Conservation (phyloP, 2,113 vertebrate genomes). For the Argyrosomus japonicus region DNA sequence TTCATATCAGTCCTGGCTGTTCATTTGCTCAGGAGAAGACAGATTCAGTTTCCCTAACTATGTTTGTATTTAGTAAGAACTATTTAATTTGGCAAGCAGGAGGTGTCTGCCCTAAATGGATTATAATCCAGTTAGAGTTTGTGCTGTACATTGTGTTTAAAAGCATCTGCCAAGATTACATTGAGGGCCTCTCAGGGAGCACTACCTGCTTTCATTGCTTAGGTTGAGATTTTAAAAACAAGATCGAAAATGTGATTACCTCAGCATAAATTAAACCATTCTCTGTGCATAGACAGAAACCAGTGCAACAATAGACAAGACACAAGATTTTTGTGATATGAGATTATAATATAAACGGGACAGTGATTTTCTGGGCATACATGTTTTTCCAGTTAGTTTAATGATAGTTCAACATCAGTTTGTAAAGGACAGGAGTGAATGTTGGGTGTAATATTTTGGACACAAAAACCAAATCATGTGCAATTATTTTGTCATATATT, state of each 20-base stretch:
- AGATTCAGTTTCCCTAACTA: slow-evolving; percentile 57
- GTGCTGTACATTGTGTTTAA: slow-evolving; percentile 28
- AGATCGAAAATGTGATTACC: not conserved
- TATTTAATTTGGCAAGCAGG: slow-evolving; percentile 53
- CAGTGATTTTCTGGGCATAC: not conserved
- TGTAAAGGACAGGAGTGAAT: not conserved
- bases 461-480: not conserved
- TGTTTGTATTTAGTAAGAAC: slow-evolving; percentile 57
- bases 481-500: not conserved
- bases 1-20: slow-evolving; percentile 45
- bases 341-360: not conserved
- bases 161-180: slow-evolving; percentile 29
- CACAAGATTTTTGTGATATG: not conserved
- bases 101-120: slow-evolving; percentile 31
- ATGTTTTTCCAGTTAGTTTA: not conserved
- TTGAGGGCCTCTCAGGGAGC: not conserved
- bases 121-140: slow-evolving; percentile 41
- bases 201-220: not conserved
- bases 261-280: not conserved
- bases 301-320: not conserved
- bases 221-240: not conserved
- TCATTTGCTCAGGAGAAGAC: slow-evolving; percentile 41
- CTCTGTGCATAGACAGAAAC: not conserved
- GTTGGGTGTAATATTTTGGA: not conserved
- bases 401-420: not conserved